A percentile compares a stretch with the other conserved stretches of the same genome.
Evolutionary conservation across 1,140 invertebrate species (phyloP).

Genomic region (Eufriesea mexicana): DNA sequence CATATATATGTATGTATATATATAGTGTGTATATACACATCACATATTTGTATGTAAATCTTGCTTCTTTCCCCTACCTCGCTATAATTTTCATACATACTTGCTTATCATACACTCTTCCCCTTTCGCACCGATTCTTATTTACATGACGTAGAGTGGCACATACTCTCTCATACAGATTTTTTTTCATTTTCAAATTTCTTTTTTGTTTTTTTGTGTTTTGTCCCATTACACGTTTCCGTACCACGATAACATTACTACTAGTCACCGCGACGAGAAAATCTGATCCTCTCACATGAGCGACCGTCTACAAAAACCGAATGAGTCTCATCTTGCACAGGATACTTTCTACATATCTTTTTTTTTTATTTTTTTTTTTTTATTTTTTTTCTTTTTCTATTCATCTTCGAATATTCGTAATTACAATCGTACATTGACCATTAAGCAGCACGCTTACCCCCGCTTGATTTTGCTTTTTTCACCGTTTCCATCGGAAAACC

Average conservation of each 20-base stretch:
- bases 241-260: constrained; percentile 30
- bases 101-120: neutral
- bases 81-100: constrained; percentile 13
- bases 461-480: neutral
- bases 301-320: constrained; percentile 35
- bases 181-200: constrained; percentile 48
- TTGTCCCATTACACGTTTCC: constrained; percentile 16
- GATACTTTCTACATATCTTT: constrained; percentile 9
- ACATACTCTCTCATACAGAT: constrained; percentile 68
- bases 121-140: constrained; percentile 43
- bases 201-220: constrained; percentile 6
- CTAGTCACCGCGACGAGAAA: constrained; percentile 3
- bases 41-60: constrained; percentile 64
- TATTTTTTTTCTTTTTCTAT: neutral
- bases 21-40: constrained; percentile 68
- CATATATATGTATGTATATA: constrained; percentile 72
- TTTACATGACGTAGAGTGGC: constrained; percentile 77
- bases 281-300: constrained; percentile 18
- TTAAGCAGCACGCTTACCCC: neutral
- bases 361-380: constrained; percentile 7
- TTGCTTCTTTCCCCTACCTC: constrained; percentile 26
- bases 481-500: neutral
- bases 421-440: constrained; percentile 14
- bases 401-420: constrained; percentile 5
- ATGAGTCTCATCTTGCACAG: neutral